Percentiles rank a stretch among this genome's conserved stretches.
Conservation (phyloP, 92 coral and sea anemone species). For the Hydrozoanthus gracilis region DNA sequence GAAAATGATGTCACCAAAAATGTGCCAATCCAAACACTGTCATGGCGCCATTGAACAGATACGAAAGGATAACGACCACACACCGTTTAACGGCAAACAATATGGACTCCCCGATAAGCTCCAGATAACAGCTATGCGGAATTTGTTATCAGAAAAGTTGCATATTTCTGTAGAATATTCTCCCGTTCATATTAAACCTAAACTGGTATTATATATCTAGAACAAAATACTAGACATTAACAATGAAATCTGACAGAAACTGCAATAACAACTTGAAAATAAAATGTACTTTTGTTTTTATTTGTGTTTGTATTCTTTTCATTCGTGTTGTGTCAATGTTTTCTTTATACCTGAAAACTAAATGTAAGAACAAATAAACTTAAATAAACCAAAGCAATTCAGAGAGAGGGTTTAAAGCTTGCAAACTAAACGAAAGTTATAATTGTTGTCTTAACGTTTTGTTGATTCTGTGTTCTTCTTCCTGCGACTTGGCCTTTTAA, state of each 20-base stretch:
- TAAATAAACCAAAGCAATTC: background rate
- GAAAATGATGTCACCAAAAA: conserved; percentile 51
- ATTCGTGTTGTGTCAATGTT: background rate
- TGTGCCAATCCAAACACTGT: conserved; percentile 60
- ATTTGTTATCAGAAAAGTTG: background rate
- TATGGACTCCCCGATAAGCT: conserved; percentile 29
- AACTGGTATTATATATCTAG: too few relatives aligned
- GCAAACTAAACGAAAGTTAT: background rate
- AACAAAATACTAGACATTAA: too few relatives aligned
- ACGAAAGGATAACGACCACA: conserved; percentile 63
- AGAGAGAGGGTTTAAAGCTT: background rate
- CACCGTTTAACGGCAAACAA: conserved; percentile 17
- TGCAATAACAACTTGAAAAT: background rate
- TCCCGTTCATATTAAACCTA: background rate
- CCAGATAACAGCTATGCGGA: conserved; percentile 20
- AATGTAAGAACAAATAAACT: too few relatives aligned
- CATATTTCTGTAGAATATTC: background rate
- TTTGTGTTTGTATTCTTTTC: background rate
- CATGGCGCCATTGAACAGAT: conserved; percentile 64
- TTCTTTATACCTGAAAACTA: too few relatives aligned
- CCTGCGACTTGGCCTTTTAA: background rate
- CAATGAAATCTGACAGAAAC: too few relatives aligned
- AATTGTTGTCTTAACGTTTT: background rate
- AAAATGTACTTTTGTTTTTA: background rate
- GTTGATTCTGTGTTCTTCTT: background rate